These are phyloP conservation scores for Neuroterus valhalla DNA, from an alignment of 1,140 invertebrate species.

Conservation along the genomic window DNA sequence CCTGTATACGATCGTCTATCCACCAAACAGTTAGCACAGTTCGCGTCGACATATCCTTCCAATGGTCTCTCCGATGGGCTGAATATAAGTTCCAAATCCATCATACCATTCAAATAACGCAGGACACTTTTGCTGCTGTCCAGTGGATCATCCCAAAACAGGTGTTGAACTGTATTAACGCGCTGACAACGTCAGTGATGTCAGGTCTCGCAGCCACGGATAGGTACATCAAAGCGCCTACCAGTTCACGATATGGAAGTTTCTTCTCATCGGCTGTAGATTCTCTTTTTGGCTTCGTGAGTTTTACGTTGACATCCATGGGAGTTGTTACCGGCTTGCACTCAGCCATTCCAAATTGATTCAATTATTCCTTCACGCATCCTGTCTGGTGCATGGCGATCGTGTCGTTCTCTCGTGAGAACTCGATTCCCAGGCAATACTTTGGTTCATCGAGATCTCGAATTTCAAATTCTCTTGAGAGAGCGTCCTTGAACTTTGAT, in stretches of 20 bases:
- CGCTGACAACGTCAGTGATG: no score
- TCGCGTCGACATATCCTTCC: no score
- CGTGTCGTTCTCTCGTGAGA: background rate
- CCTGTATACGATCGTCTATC: background rate
- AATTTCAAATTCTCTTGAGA: no score
- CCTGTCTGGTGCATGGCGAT: background rate
- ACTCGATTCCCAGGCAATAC: slow-evolving; percentile 40
- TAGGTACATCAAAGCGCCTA: slow-evolving; percentile 68
- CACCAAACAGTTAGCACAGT: no score
- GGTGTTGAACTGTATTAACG: slow-evolving; percentile 50
- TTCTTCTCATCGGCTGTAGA: no score
- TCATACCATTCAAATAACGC: no score
- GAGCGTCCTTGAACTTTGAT: slow-evolving; percentile 33
- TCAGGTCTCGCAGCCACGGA: slow-evolving; percentile 61
- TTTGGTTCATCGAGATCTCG: no score
- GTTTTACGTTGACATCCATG: slow-evolving; percentile 39
- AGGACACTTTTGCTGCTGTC: slow-evolving; percentile 50
- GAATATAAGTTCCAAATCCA: slow-evolving; percentile 33
- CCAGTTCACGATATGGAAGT: no score
- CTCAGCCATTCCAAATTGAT: background rate
- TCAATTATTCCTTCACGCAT: background rate
- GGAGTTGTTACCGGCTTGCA: background rate
- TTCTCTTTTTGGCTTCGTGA: no score
- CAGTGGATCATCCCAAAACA: slow-evolving; percentile 49
- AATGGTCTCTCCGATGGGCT: background rate